These are phyloP conservation scores for Dilophus febrilis DNA, from an alignment of 2,888 invertebrate species.

Conservation along the genomic window DNA sequence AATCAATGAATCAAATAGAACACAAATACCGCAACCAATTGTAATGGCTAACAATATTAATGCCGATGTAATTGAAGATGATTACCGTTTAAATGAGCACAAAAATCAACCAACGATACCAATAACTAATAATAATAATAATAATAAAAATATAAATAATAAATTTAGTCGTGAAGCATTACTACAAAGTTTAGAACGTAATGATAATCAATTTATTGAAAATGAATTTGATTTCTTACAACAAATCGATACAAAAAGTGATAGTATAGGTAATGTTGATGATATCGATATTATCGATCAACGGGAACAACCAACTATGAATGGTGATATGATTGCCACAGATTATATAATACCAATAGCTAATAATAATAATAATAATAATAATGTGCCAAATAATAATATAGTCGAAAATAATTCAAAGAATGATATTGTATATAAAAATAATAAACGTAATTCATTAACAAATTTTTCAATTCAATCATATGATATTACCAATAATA, in stretches of 20 bases:
- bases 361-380: not conserved
- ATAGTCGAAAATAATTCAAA: constrained; percentile 10
- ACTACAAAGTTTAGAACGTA: not conserved
- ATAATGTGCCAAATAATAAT: constrained; percentile 12
- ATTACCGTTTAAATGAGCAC: constrained; percentile 13
- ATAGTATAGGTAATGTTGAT: constrained; percentile 22
- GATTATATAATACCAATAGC: not conserved
- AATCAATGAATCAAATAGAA: not conserved
- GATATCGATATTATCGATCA: constrained; percentile 20
- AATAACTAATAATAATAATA: not conserved
- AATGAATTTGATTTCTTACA: constrained; percentile 5
- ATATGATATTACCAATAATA: constrained; percentile 5
- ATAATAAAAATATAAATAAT: not conserved
- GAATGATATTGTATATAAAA: constrained; percentile 18
- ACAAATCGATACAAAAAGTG: constrained; percentile 8
- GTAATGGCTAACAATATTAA: constrained; percentile 7
- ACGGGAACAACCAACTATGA: constrained; percentile 10
- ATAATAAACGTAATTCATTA: constrained; percentile 21
- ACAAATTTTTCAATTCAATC: constrained; percentile 22
- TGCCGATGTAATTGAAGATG: constrained; percentile 17
- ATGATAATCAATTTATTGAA: constrained; percentile 3
- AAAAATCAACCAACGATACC: too few species aligned
- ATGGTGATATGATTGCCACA: not conserved
- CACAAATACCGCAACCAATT: constrained; percentile 3
- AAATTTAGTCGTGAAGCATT: constrained; percentile 3